These are phyloP conservation scores for Zaprionus camerounensis DNA, from an alignment of 1,140 invertebrate species.

Conservation along the genomic window DNA sequence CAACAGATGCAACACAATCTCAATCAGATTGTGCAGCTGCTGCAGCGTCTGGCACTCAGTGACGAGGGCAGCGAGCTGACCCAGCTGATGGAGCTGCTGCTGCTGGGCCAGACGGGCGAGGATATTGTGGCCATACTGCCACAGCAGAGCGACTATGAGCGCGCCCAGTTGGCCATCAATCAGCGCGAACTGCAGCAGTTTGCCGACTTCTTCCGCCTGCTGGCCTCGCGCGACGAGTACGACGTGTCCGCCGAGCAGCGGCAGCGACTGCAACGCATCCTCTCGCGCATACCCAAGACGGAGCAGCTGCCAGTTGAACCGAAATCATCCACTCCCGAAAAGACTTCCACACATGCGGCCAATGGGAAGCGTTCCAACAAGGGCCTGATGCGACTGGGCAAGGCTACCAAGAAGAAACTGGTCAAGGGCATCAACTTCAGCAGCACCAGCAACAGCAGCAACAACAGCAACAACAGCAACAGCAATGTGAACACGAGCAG, in stretches of 20 bases:
- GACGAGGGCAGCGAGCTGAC: conserved; percentile 92
- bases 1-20: conserved; percentile 96
- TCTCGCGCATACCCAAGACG: conserved; percentile 64
- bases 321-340: conserved; percentile 24
- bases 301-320: background rate
- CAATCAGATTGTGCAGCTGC: conserved; percentile 95
- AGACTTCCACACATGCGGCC: conserved; percentile 9
- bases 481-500: conserved; percentile 11
- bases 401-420: conserved; percentile 79
- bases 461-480: conserved; percentile 1
- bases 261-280: conserved; percentile 69
- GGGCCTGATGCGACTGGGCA: conserved; percentile 72
- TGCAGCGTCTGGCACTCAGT: conserved; percentile 95
- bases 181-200: conserved; percentile 88
- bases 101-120: conserved; percentile 86
- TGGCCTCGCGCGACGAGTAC: conserved; percentile 63
- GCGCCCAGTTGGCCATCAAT: conserved; percentile 89
- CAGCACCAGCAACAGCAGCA: conserved; percentile 26
- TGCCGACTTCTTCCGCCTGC: conserved; percentile 85
- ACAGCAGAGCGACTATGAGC: conserved; percentile 86
- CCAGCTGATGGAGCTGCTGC: conserved; percentile 89
- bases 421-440: conserved; percentile 80
- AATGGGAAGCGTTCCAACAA: conserved; percentile 66
- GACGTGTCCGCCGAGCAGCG: conserved; percentile 72
- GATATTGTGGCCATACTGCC: conserved; percentile 86